These are phyloP conservation scores for Nymphalis c-album DNA, from an alignment of 2,888 invertebrate species.

Conservation along the genomic window DNA sequence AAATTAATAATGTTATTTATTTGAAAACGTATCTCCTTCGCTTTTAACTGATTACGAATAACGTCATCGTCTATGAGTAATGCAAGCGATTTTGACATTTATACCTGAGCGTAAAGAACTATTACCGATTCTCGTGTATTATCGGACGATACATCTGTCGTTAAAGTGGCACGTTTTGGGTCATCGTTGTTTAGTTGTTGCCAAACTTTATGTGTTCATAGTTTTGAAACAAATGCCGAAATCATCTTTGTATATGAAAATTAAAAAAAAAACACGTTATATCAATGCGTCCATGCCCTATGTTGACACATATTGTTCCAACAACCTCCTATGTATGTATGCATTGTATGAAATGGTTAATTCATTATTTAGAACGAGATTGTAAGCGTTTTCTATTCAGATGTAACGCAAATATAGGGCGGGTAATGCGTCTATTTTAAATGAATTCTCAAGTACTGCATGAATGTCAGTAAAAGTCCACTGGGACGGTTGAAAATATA, in stretches of 20 bases:
- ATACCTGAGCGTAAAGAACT: neutral
- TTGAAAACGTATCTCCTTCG: conserved; percentile 28
- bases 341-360: too few relatives aligned
- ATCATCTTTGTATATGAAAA: conserved; percentile 7
- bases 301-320: neutral
- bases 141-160: conserved; percentile 33
- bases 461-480: neutral
- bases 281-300: neutral
- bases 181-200: conserved; percentile 36
- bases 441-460: neutral
- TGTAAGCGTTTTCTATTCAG: too few relatives aligned
- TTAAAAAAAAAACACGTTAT: neutral
- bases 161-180: conserved; percentile 36
- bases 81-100: conserved; percentile 19
- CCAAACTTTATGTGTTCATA: conserved; percentile 35
- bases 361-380: too few relatives aligned
- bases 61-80: conserved; percentile 19
- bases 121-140: conserved; percentile 9
- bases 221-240: conserved; percentile 28
- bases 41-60: conserved; percentile 34
- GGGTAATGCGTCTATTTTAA: neutral
- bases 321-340: too few relatives aligned
- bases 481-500: conserved; percentile 18
- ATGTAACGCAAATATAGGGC: too few relatives aligned
- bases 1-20: conserved; percentile 30